Base-by-base conservation (phyloP, 2,888 invertebrate species). In the Fragum whitleyi region DNA sequence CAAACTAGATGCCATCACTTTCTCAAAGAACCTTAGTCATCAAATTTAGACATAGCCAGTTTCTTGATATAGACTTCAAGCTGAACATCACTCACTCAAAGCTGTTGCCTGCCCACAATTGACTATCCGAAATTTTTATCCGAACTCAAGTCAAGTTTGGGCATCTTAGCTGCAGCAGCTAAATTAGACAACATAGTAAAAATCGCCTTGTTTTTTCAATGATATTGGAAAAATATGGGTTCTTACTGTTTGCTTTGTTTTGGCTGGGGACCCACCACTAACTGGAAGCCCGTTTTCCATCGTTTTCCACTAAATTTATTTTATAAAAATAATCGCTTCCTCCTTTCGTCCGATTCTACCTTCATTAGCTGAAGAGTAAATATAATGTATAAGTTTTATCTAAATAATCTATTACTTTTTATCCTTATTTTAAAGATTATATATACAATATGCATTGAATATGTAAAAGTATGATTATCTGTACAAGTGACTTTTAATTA, bases 231-330 rank as follows among this genome's bases (percentile, higher is more conserved):
- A n/a, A 3, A n/a, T 2, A 53, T 51, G 1, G 36, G 1, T 42
- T 11, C 32, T 61, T 51, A 81, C 81, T 47, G 81, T 74, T 70
- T 81, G 81, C 65, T 77, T 81, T 2, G 74, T n/a, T 61, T 77
- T 81, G 11, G 77, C 81, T 32, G 81, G 81, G 2, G 81, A 81
- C 14, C 59, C 42, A 59, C 55, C 47, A 14, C 70, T 55, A 9
- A 67, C 29, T 57, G 71, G 70, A 23, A 36, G 28, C 11, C 74
- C 81, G 21, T 32, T 51, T 61, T 81, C 81, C 81, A 81, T 81
- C 16, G 21, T 71, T 59, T 55, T 32, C 19, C 9, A 36, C n/a
- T 36, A 9, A 36, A 36, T 36, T 47, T 47, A 2, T 14, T 47
- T 14, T 19, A 16, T 14, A 47, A 6, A 5, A 14, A 47, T n/a